These are phyloP conservation scores for Chunga burmeisteri DNA, from an alignment of 2,113 vertebrate species.

Conservation along the genomic window DNA sequence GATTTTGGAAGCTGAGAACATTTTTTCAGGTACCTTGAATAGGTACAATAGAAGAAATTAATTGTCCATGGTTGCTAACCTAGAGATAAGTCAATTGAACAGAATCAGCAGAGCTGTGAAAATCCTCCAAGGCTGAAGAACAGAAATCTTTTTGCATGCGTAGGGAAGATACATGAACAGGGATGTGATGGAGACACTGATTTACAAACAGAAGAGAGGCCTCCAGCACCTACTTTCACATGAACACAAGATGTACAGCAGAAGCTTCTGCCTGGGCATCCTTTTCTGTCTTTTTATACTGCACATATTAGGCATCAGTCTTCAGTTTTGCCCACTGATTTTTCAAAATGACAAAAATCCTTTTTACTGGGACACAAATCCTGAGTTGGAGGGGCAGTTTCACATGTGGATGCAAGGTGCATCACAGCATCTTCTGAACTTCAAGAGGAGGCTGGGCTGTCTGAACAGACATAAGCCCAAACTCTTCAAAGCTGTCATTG, in stretches of 20 bases:
- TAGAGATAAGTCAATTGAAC: not conserved
- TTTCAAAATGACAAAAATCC: not conserved
- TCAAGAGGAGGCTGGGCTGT: not conserved
- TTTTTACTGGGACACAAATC: not conserved
- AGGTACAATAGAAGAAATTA: not conserved
- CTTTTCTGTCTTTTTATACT: not conserved
- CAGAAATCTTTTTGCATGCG: fast-evolving
- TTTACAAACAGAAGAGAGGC: not conserved
- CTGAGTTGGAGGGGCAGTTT: not conserved
- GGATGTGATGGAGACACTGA: not conserved
- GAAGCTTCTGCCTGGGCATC: not conserved
- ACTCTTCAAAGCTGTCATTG: not conserved
- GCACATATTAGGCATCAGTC: not conserved
- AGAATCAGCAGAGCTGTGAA: not conserved
- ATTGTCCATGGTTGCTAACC: not conserved
- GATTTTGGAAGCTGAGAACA: not conserved
- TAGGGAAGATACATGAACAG: not conserved
- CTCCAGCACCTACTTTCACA: not conserved
- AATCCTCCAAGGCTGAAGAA: not conserved
- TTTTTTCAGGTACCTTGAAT: not conserved
- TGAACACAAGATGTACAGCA: not conserved
- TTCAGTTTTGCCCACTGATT: not conserved
- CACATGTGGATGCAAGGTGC: not conserved
- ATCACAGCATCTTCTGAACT: not conserved
- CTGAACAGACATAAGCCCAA: not conserved